Evolutionary conservation across 2,888 invertebrate species (phyloP).

Genomic region (Lissonota sp.): DNA sequence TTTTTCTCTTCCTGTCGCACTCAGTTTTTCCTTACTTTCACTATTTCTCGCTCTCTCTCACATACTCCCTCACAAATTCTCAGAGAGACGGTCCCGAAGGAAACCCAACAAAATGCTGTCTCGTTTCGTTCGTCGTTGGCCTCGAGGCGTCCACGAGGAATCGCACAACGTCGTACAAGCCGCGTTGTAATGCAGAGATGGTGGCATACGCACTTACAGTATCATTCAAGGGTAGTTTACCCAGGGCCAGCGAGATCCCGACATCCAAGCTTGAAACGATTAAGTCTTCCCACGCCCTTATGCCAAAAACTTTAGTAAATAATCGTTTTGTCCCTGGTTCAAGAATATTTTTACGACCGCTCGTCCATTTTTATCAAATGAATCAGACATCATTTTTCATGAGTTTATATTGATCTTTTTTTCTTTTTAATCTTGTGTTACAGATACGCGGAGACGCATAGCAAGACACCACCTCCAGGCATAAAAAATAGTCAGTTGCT

Average conservation of each 20-base stretch:
- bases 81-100: slow-evolving; percentile 77
- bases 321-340: slow-evolving; percentile 63
- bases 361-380: slow-evolving; percentile 10
- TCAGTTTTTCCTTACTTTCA: slow-evolving; percentile 37
- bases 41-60: slow-evolving; percentile 55
- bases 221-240: slow-evolving; percentile 64
- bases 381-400: slow-evolving; percentile 52
- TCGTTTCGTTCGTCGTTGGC: slow-evolving; percentile 64
- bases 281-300: slow-evolving; percentile 71
- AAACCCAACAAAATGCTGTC: slow-evolving; percentile 68
- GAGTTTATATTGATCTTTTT: slow-evolving; percentile 1
- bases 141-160: slow-evolving; percentile 54
- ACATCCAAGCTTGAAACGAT: slow-evolving; percentile 73
- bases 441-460: slow-evolving; percentile 76
- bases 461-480: slow-evolving; percentile 74
- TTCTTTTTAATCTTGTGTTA: slow-evolving; percentile 26
- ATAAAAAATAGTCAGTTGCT: slow-evolving; percentile 76
- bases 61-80: slow-evolving; percentile 42
- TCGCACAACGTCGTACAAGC: slow-evolving; percentile 44
- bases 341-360: slow-evolving; percentile 23
- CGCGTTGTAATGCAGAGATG: not conserved
- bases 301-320: slow-evolving; percentile 71
- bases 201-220: not conserved
- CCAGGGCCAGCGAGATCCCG: slow-evolving; percentile 72
- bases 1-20: slow-evolving; percentile 43